A percentile compares a stretch with the other conserved stretches of the same genome.
Evolutionary conservation across 2,797 vertebrate genomes (phyloP).

Genomic region (Mormyrus hasselquistii): DNA sequence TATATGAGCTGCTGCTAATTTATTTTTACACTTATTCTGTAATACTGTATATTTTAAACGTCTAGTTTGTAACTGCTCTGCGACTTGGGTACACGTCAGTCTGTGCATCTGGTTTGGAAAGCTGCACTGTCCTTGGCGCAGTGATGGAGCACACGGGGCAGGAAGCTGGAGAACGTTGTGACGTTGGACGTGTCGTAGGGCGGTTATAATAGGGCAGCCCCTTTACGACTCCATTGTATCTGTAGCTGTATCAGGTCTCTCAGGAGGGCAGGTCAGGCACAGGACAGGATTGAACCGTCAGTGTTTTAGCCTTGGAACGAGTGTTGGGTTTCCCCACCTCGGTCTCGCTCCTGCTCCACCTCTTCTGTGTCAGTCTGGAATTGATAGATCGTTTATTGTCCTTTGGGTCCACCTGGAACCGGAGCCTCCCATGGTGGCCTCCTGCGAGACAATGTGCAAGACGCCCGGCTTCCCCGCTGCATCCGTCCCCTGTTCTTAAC

Average conservation of each 20-base stretch:
- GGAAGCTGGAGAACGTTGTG: neutral
- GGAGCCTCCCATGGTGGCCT: neutral
- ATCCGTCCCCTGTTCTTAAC: neutral
- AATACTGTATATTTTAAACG: neutral
- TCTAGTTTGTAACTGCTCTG: neutral
- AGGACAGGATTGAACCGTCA: neutral
- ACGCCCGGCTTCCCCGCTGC: neutral
- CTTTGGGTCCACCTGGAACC: neutral
- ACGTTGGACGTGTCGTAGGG: neutral
- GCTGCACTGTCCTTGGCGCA: neutral
- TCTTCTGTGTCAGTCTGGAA: neutral
- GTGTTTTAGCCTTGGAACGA: neutral
- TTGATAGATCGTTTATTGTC: neutral
- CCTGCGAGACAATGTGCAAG: neutral
- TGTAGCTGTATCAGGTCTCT: neutral
- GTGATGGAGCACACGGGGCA: neutral
- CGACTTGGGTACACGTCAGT: neutral
- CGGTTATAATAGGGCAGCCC: neutral
- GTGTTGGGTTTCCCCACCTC: neutral
- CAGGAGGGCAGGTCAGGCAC: neutral
- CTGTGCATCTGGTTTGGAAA: neutral
- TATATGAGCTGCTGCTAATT: neutral
- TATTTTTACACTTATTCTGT: neutral
- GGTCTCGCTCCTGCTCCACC: neutral
- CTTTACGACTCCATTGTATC: neutral